Evolutionary conservation across 2,888 invertebrate species (phyloP).

Genomic region (Drosophila meridiana): DNA sequence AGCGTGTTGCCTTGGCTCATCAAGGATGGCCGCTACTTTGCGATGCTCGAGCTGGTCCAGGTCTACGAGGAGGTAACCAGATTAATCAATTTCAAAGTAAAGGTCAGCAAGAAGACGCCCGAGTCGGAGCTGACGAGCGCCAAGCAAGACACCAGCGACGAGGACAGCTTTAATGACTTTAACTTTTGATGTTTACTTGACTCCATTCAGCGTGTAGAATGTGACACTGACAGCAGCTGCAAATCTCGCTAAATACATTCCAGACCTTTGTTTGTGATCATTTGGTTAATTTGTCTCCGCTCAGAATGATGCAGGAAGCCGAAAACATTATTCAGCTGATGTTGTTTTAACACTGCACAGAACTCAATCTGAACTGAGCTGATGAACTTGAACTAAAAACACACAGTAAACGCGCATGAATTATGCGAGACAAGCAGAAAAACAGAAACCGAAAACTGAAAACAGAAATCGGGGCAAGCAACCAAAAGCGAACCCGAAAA

Average conservation of each 20-base stretch:
- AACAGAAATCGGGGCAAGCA: conserved; percentile 26
- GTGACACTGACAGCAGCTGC: not conserved
- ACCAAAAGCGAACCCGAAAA: conserved; percentile 18
- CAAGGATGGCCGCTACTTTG: conserved; percentile 64
- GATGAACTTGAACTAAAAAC: conserved; percentile 73
- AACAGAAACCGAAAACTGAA: conserved; percentile 4
- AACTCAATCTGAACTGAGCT: conserved; percentile 26
- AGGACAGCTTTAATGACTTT: not conserved
- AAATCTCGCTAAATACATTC: not conserved
- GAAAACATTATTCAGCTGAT: conserved; percentile 14
- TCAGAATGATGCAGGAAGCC: conserved; percentile 12
- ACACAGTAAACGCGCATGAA: conserved; percentile 54
- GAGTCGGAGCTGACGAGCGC: not conserved
- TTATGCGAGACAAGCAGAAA: conserved; percentile 48
- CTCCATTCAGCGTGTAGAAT: not conserved
- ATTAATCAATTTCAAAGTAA: conserved; percentile 61
- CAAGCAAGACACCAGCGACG: not conserved
- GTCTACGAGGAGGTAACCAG: conserved; percentile 75
- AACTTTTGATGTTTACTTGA: not conserved
- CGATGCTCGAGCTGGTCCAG: conserved; percentile 73
- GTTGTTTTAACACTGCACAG: conserved; percentile 17
- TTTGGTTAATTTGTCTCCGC: not conserved
- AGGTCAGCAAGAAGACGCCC: conserved; percentile 29
- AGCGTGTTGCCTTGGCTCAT: conserved; percentile 51
- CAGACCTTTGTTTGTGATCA: not conserved